Evolutionary conservation across 2,797 vertebrate genomes (phyloP).

Genomic region (Rhinoraja longicauda): DNA sequence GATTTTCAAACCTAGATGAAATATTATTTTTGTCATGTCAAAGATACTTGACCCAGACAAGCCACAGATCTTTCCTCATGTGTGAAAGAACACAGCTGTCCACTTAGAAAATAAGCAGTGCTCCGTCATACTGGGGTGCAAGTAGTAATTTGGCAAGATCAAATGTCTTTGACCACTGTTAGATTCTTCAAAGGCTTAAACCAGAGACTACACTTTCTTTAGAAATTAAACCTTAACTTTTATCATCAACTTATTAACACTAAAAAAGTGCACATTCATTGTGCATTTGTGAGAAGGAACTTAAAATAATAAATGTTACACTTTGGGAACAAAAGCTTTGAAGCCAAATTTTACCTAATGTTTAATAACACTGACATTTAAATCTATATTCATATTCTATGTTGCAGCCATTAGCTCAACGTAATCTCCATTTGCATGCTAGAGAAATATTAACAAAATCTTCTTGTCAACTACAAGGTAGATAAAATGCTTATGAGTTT

Average conservation of each 20-base stretch:
- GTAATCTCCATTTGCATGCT: background rate
- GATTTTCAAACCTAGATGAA: conserved; percentile 67
- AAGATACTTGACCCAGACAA: conserved; percentile 60
- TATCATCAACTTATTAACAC: background rate
- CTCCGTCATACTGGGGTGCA: conserved; percentile 68
- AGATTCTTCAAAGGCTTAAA: conserved; percentile 58
- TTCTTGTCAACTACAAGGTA: background rate
- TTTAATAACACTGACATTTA: background rate
- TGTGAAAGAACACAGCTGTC: conserved; percentile 63
- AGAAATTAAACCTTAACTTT: background rate
- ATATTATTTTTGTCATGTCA: conserved; percentile 51
- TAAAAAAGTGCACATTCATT: background rate
- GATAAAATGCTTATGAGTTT: background rate
- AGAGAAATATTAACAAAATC: background rate
- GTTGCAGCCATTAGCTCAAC: background rate
- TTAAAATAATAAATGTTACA: background rate
- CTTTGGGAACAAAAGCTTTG: background rate
- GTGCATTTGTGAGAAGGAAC: background rate
- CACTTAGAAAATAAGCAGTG: conserved; percentile 51
- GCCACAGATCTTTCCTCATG: conserved; percentile 59
- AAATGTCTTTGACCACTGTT: conserved; percentile 54
- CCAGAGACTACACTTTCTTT: conserved; percentile 8
- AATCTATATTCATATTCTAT: background rate
- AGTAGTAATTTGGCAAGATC: conserved; percentile 56
- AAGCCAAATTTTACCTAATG: background rate